Conservation (phyloP, 2,113 vertebrate genomes). For the Neofelis nebulosa region DNA sequence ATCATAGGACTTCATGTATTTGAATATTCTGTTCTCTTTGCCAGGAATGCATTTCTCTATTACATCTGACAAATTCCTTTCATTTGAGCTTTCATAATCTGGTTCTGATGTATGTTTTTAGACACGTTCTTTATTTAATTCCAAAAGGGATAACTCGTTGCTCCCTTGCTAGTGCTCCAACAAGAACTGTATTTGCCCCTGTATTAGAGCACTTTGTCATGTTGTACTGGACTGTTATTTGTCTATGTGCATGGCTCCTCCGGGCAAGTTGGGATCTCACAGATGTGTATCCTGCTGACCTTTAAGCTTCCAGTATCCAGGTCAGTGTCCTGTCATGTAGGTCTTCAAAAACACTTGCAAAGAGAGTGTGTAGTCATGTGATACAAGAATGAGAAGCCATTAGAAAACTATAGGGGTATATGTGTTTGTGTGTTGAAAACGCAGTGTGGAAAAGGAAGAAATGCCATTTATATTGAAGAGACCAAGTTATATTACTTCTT, state of each 20-base stretch:
- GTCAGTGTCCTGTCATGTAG: not conserved
- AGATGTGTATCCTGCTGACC: not conserved
- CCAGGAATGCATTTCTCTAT: not conserved
- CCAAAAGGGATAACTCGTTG: not conserved
- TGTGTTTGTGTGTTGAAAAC: not conserved
- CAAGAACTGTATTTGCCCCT: not conserved
- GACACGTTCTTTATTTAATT: not conserved
- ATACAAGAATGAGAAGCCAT: not conserved
- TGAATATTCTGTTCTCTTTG: not conserved
- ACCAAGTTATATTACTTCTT: conserved; percentile 23
- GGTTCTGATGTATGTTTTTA: not conserved
- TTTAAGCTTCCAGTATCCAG: not conserved
- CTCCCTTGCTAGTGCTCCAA: not conserved
- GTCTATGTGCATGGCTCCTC: not conserved
- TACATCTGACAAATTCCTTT: not conserved
- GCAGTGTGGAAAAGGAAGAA: not conserved
- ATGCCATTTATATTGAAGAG: not conserved
- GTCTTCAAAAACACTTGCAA: not conserved
- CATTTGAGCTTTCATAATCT: not conserved
- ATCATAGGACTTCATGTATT: not conserved
- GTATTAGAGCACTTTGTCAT: not conserved
- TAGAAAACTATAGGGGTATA: not conserved
- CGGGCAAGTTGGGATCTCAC: not conserved
- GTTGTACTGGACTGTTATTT: not conserved
- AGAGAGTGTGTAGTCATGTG: not conserved